These are phyloP conservation scores for Cephonodes hylas DNA, from an alignment of 2,888 invertebrate species.

Conservation along the genomic window DNA sequence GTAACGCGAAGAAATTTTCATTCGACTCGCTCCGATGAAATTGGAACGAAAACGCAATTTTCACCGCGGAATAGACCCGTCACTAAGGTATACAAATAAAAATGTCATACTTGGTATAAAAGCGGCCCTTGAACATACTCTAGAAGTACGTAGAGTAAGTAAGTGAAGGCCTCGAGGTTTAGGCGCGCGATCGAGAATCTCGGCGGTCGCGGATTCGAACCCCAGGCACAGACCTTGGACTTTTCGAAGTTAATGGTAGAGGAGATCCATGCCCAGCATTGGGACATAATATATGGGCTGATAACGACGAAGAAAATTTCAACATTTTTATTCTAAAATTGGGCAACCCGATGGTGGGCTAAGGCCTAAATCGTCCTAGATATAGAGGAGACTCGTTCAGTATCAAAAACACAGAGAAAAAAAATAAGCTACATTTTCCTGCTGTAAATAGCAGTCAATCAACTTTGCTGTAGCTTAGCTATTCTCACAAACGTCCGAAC, in stretches of 20 bases:
- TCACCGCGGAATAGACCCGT: conserved; percentile 32
- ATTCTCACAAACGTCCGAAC: conserved; percentile 21
- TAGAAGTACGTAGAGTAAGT: neutral
- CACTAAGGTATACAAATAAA: conserved; percentile 26
- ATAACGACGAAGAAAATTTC: no score
- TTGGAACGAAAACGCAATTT: conserved; percentile 52
- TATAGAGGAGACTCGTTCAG: no score
- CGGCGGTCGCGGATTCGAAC: no score
- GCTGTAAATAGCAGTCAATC: conserved; percentile 16
- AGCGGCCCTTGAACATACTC: neutral
- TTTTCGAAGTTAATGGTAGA: no score
- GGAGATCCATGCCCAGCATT: no score
- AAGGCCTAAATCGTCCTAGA: no score
- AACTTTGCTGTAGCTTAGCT: conserved; percentile 29
- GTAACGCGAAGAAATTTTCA: conserved; percentile 31
- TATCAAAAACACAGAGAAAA: neutral
- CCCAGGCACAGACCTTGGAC: no score
- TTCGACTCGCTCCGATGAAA: conserved; percentile 38
- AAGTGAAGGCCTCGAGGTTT: no score
- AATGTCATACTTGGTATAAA: conserved; percentile 16
- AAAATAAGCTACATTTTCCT: neutral
- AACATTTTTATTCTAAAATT: no score
- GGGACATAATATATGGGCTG: no score
- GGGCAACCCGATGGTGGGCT: no score
- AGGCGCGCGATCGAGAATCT: no score